Percentiles rank a stretch among this genome's conserved stretches.
These are phyloP conservation scores for Eudasyphora cyanicolor DNA, from an alignment of 2,888 invertebrate species.

Conservation along the genomic window DNA sequence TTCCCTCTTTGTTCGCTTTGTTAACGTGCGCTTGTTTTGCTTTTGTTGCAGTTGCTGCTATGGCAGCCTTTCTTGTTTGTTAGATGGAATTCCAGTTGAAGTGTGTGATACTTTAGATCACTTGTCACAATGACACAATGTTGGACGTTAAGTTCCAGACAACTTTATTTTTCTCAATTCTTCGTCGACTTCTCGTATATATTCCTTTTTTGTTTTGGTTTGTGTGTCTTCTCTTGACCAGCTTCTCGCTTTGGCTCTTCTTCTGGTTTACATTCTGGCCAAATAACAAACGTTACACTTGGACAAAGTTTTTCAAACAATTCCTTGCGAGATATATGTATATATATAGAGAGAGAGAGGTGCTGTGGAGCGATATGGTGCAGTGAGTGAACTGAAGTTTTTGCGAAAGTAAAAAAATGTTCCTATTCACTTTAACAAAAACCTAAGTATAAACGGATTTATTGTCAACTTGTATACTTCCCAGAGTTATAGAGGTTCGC, in stretches of 20 bases:
- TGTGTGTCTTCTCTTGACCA: not conserved
- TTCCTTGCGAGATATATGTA: too few species aligned
- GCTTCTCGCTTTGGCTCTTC: constrained; percentile 33
- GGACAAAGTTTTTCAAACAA: constrained; percentile 35
- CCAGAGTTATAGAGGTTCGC: constrained; percentile 32
- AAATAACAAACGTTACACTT: constrained; percentile 54
- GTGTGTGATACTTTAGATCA: constrained; percentile 33
- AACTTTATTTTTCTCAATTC: constrained; percentile 16
- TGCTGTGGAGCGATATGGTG: not conserved
- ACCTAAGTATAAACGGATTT: constrained; percentile 62
- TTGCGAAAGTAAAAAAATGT: constrained; percentile 27
- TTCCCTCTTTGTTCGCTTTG: constrained; percentile 11
- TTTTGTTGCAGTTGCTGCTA: not conserved
- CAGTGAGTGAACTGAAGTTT: constrained; percentile 1
- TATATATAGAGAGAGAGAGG: too few species aligned
- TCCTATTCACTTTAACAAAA: constrained; percentile 50
- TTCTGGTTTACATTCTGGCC: constrained; percentile 46
- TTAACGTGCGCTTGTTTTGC: not conserved
- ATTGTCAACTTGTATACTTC: constrained; percentile 52
- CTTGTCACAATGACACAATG: constrained; percentile 50
- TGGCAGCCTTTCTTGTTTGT: too few species aligned
- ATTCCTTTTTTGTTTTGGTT: too few species aligned
- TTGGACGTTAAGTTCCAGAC: constrained; percentile 36
- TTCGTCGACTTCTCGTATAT: not conserved
- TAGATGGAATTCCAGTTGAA: constrained; percentile 28